Percentiles rank a stretch among this genome's conserved stretches.
phyloP scores from a whole-genome alignment of 2,113 vertebrate genomes.

The Psilopogon haemacephalus region DNA sequence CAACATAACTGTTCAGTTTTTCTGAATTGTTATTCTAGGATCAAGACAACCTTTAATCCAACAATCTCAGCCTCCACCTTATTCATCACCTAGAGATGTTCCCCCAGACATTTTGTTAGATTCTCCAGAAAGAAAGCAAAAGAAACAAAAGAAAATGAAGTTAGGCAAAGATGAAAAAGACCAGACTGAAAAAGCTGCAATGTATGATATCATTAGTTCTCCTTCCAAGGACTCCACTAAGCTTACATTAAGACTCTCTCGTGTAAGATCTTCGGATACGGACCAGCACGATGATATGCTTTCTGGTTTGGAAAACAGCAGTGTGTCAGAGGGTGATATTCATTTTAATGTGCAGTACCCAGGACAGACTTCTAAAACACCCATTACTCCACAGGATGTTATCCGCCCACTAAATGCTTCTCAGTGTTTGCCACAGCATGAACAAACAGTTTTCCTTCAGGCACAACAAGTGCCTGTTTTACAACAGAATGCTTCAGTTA shows the following conservation, averaged over 20 bases:
- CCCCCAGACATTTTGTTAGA: constrained; percentile 88
- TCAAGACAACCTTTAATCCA: constrained; percentile 93
- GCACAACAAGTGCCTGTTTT: constrained; percentile 93
- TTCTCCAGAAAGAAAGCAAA: constrained; percentile 92
- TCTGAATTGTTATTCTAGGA: constrained; percentile 81
- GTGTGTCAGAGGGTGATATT: constrained; percentile 89
- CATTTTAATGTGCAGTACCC: constrained; percentile 88
- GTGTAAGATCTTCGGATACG: constrained; percentile 91
- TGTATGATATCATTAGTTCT: constrained; percentile 97
- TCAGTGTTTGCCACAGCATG: constrained; percentile 84
- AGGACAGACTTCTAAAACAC: constrained; percentile 85
- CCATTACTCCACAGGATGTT: constrained; percentile 83
- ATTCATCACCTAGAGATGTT: constrained; percentile 92
- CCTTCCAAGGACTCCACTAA: constrained; percentile 95
- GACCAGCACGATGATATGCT: constrained; percentile 89
- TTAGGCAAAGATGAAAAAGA: constrained; percentile 90
- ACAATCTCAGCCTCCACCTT: constrained; percentile 89
- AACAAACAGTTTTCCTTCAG: constrained; percentile 87
- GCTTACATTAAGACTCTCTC: constrained; percentile 91
- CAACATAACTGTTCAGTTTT: constrained; percentile 71
- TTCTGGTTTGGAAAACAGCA: constrained; percentile 90
- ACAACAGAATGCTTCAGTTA: constrained; percentile 84
- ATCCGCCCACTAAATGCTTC: constrained; percentile 78
- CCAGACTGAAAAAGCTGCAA: constrained; percentile 91
- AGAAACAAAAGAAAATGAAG: constrained; percentile 92